Evolutionary conservation across 2,888 invertebrate genomes (phyloP), one percentile per base, ranked within the genome.

Genomic region (Abrostola triplasia): DNA sequence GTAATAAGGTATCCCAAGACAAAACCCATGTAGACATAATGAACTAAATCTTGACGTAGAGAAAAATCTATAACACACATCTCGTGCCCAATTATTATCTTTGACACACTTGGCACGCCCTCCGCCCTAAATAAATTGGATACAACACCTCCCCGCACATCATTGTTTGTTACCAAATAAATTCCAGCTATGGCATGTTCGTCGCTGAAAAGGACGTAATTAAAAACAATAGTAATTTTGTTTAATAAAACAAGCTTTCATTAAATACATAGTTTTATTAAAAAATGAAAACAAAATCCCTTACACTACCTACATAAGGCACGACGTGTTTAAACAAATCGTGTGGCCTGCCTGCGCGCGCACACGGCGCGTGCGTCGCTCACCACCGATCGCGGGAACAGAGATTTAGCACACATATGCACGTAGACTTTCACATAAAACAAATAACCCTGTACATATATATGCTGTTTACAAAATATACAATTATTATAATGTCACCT

Each of bases 291-390:
- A 93, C 93, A 90, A 93, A 93, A 89, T 92, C 88, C 88, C 91
- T 94, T 94, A 94, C 73, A 90, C 90, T 92, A 93, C 90, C 91
- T 93, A 91, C 89, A 91, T 94, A 94, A 94, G 94, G 94, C 94
- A 94, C 94, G 86, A 91, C 86, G 90, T 90, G 91, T 92, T 88
- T 83, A 88, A 89, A 88, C 82, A 81, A 85, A 60, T 62, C 73
- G 74, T 64, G 64, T 75, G 76, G 12, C 64, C 67, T 67, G 59
- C 41, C 42, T 54, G 42, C 61, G 52, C 57, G n/a, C 59, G 53
- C 68, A 41, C 68, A 51, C 75, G 52, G 64, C 63, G 58, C 60
- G 62, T 36, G 60, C 60, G 35, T 40, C 63, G 53, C 59, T 35
- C 63, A 61, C 38, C 80, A 67, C 52, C 72, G 67, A 78, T 51